phyloP scores from a whole-genome alignment of 2,797 vertebrate species.

The Serranus cabrilla region DNA sequence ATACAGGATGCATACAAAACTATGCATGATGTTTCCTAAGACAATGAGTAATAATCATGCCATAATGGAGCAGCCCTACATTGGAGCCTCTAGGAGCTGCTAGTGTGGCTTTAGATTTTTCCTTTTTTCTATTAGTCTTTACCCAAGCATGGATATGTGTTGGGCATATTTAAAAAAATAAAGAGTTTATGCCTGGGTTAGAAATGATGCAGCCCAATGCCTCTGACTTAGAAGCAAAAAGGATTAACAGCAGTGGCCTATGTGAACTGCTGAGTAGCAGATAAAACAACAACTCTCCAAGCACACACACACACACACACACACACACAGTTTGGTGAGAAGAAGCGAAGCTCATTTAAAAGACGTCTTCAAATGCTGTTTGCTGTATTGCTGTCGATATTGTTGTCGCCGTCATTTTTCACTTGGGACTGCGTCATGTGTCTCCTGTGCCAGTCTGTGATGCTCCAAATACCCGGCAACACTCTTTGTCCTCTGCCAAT shows the following conservation, averaged over 20 bases:
- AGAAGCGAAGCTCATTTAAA: constrained; percentile 43
- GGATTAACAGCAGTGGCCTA: constrained; percentile 30
- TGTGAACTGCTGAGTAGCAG: constrained; percentile 39
- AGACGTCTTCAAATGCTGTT: constrained; percentile 57
- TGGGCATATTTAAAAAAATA: constrained; percentile 25
- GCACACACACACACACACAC: constrained; percentile 22
- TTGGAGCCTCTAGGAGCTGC: not conserved
- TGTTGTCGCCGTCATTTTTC: constrained; percentile 23
- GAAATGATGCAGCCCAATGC: constrained; percentile 35
- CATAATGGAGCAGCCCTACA: not conserved
- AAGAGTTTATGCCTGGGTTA: constrained; percentile 34
- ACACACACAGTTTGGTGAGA: constrained; percentile 7
- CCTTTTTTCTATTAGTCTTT: not conserved
- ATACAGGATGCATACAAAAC: too few species aligned
- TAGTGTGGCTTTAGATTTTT: constrained; percentile 7
- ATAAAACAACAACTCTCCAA: constrained; percentile 39
- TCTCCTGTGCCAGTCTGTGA: constrained; percentile 47
- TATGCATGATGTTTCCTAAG: too few species aligned
- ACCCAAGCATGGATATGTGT: constrained; percentile 8
- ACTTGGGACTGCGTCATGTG: constrained; percentile 34
- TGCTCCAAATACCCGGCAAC: constrained; percentile 46
- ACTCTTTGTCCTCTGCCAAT: constrained; percentile 49
- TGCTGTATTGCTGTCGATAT: constrained; percentile 56
- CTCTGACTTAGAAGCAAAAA: constrained; percentile 47
- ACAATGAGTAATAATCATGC: too few species aligned